Conservation (phyloP, 2,888 invertebrate genomes). For the Apodemia duryi region DNA sequence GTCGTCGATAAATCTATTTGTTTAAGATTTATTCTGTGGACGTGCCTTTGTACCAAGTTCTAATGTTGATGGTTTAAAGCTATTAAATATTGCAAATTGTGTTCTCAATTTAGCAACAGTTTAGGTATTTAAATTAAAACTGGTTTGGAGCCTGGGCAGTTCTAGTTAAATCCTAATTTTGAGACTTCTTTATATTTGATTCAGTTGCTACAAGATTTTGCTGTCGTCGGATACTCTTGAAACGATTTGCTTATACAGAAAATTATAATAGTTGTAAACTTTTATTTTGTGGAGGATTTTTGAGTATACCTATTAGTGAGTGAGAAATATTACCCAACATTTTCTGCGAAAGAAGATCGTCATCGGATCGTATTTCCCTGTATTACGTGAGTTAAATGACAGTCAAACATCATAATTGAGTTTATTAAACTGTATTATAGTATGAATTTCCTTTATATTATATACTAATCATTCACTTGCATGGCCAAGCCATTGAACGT, state of each 20-base stretch:
- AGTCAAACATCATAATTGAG: no score
- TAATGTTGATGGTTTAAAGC: background rate
- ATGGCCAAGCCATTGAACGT: no score
- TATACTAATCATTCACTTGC: no score
- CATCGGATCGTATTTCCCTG: background rate
- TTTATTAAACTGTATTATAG: no score
- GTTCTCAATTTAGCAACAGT: conserved; percentile 38
- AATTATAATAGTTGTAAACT: background rate
- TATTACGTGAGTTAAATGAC: no score
- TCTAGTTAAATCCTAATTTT: conserved; percentile 52
- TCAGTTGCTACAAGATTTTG: conserved; percentile 40
- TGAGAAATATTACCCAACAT: background rate
- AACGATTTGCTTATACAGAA: background rate
- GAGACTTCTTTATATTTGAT: conserved; percentile 38
- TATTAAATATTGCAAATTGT: conserved; percentile 30
- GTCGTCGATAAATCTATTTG: background rate
- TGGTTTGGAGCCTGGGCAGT: conserved; percentile 57
- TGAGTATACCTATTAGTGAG: background rate
- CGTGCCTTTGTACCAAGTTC: background rate
- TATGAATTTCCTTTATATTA: no score
- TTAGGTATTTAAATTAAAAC: conserved; percentile 49
- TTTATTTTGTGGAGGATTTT: background rate
- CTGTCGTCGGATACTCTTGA: background rate
- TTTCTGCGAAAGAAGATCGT: background rate
- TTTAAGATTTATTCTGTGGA: background rate